These are phyloP conservation scores for Spilogale gracilis DNA, from an alignment of 2,113 vertebrate species.

Conservation along the genomic window DNA sequence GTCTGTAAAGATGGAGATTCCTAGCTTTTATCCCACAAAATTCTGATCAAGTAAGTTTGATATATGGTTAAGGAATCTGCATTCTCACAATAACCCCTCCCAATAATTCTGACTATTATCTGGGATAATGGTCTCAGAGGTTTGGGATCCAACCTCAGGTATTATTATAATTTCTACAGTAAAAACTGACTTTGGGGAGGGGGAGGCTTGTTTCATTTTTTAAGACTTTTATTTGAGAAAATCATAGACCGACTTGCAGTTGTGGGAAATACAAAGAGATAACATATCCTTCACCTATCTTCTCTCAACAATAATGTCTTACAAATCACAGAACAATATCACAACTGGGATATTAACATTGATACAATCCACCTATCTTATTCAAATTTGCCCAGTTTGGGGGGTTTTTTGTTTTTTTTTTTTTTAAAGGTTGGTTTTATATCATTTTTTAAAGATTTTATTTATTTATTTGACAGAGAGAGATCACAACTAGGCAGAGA, in stretches of 20 bases:
- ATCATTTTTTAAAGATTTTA: too few species aligned
- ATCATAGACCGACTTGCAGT: slow-evolving; percentile 2
- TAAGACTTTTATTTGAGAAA: neutral
- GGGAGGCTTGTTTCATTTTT: neutral
- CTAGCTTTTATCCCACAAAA: neutral
- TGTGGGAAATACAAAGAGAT: neutral
- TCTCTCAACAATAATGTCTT: neutral
- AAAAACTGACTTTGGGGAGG: neutral
- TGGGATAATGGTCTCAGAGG: neutral
- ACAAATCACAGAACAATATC: neutral
- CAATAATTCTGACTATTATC: neutral
- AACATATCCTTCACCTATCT: neutral
- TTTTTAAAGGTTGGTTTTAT: too few species aligned
- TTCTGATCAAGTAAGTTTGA: neutral
- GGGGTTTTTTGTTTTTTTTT: too few species aligned
- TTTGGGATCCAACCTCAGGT: neutral
- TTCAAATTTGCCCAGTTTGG: neutral
- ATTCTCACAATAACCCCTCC: neutral
- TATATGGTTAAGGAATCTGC: neutral
- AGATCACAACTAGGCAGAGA: too few species aligned
- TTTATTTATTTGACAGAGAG: too few species aligned
- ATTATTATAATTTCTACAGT: neutral
- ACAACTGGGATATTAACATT: neutral
- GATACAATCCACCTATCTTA: neutral
- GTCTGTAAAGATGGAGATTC: neutral